phyloP scores from a whole-genome alignment of 2,888 invertebrate genomes.

The Eumerus sabulonum region DNA sequence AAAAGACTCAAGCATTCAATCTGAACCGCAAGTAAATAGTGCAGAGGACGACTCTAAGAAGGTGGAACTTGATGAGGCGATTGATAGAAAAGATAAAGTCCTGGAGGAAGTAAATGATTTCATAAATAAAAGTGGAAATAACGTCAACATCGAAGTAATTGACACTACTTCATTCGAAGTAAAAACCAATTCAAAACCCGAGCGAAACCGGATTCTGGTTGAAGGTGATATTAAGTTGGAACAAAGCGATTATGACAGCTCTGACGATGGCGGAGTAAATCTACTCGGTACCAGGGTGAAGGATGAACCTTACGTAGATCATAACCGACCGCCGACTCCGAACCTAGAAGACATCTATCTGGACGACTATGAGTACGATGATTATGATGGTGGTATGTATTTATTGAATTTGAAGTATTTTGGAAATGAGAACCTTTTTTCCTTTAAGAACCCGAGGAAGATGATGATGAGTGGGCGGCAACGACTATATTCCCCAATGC shows the following conservation, averaged over 20 bases:
- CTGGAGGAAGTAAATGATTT: conserved; percentile 57
- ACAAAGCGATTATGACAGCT: conserved; percentile 51
- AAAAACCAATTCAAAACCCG: background rate
- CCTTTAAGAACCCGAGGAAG: conserved; percentile 67
- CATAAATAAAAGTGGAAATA: background rate
- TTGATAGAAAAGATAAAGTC: conserved; percentile 66
- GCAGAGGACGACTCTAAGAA: background rate
- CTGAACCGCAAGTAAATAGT: background rate
- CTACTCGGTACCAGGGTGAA: conserved; percentile 69
- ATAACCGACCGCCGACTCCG: conserved; percentile 17
- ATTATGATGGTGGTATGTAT: conserved; percentile 48
- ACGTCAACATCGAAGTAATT: background rate
- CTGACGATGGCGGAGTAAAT: conserved; percentile 49
- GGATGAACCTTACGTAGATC: conserved; percentile 57
- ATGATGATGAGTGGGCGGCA: conserved; percentile 56
- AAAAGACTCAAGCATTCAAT: background rate
- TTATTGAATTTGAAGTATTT: conserved; percentile 1
- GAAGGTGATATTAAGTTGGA: conserved; percentile 35
- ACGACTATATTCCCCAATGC: background rate
- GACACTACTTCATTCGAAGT: conserved; percentile 9
- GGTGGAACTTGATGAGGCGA: conserved; percentile 17
- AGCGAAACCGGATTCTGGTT: background rate
- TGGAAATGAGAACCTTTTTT: too few relatives aligned
- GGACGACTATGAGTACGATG: conserved; percentile 62
- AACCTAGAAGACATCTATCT: conserved; percentile 45